A percentile compares a stretch with the other conserved stretches of the same genome.
phyloP scores from a whole-genome alignment of 2,113 vertebrate genomes.

The Morone chrysops region DNA sequence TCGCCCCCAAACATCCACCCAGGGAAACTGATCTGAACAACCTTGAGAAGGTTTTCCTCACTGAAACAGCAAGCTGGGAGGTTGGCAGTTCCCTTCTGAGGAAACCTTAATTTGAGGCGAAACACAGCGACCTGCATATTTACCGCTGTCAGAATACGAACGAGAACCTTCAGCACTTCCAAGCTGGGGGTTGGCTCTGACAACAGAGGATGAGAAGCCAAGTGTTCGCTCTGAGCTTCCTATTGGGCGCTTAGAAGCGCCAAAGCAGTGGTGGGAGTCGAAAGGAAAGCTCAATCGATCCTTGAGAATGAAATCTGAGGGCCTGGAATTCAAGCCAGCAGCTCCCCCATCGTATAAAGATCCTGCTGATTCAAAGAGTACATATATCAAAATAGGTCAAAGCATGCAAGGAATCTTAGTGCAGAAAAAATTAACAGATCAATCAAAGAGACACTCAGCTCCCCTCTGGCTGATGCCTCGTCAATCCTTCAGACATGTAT shows the following conservation, averaged over 20 bases:
- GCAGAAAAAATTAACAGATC: constrained; percentile 71
- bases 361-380: constrained; percentile 46
- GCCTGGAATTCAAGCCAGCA: constrained; percentile 44
- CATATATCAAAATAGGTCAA: constrained; percentile 74
- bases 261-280: constrained; percentile 40
- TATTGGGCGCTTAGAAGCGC: constrained; percentile 28
- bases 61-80: constrained; percentile 37
- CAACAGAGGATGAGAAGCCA: constrained; percentile 52
- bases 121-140: constrained; percentile 62
- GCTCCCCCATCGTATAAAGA: constrained; percentile 35
- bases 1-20: constrained; percentile 28
- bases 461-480: constrained; percentile 46
- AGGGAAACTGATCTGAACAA: constrained; percentile 39
- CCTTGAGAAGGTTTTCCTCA: constrained; percentile 60
- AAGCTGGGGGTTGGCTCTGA: constrained; percentile 49
- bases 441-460: constrained; percentile 62
- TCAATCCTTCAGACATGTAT: constrained; percentile 58
- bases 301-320: constrained; percentile 54
- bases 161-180: constrained; percentile 42
- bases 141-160: constrained; percentile 54
- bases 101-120: constrained; percentile 31
- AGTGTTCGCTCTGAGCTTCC: constrained; percentile 44
- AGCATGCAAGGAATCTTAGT: constrained; percentile 39
- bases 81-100: constrained; percentile 37
- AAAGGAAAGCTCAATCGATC: constrained; percentile 64